Percentiles rank a stretch among this genome's conserved stretches.
phyloP scores from a whole-genome alignment of 2,797 vertebrate genomes.

The Rhabdomys pumilio region DNA sequence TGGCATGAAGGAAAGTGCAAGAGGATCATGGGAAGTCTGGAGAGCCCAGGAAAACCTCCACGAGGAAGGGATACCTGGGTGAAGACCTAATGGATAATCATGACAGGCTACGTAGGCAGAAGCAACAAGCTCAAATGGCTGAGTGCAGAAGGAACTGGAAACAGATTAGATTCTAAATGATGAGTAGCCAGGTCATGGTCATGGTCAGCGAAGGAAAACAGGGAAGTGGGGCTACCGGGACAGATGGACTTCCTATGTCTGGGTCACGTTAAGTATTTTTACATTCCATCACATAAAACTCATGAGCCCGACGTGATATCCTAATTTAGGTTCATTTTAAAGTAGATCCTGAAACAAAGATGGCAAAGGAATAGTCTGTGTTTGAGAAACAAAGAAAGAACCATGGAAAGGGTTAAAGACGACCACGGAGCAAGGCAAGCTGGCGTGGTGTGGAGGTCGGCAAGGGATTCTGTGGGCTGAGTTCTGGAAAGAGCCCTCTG shows the following conservation, averaged over 20 bases:
- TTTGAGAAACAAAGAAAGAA: slow-evolving; percentile 14
- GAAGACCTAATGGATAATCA: background rate
- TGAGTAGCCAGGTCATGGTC: background rate
- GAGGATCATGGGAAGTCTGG: background rate
- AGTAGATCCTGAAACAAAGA: slow-evolving; percentile 6
- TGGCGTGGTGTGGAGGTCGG: background rate
- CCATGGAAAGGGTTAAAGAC: background rate
- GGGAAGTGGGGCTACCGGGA: background rate
- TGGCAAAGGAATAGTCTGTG: background rate
- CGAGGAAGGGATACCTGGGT: background rate
- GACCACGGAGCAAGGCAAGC: background rate
- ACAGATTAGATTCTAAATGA: background rate
- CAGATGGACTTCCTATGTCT: background rate
- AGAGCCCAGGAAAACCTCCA: background rate
- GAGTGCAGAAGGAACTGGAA: background rate
- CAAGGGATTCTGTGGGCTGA: background rate
- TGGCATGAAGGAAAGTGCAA: background rate
- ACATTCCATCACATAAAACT: background rate
- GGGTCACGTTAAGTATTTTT: background rate
- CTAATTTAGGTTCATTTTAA: slow-evolving; percentile 11
- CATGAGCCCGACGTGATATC: background rate
- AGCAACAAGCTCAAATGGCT: background rate
- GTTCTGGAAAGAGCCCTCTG: background rate
- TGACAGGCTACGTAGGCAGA: background rate
- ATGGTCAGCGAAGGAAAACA: background rate